Evolutionary conservation across 2,797 vertebrate genomes (phyloP), one percentile per base, ranked within the genome.

Genomic region (Calcarius lapponicus): DNA sequence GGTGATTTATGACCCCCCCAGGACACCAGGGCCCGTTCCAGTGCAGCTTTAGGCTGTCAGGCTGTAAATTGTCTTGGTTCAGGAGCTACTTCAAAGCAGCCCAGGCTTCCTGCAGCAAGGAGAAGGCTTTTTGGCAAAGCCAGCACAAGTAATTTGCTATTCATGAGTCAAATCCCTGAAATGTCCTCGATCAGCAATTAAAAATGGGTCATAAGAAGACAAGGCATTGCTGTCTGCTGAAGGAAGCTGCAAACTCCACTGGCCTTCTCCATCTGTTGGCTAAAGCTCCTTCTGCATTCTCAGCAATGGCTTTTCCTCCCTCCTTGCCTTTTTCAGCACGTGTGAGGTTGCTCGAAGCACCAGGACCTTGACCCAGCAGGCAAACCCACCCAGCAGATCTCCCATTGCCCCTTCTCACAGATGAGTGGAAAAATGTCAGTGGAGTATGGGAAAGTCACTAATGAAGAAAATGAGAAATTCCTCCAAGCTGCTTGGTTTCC

Each of bases 41-140:
- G 22, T 72, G 92, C 90, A 94, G 92, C 96, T 90, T 92, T 93
- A 65, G 92, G 76, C 92, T 95, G 93, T 92, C 95, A 95, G 80
- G 95, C 93, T 94, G 95, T 95, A 96, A 95, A 96, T 95, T 96
- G 96, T 95, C 94, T 69, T 93, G 73, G 54, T 84, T 86, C 83
- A 70, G 93, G 94, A 95, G 94, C 76, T 86, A 76, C 95, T 95
- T 96, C 93, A 96, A 97, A 95, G 96, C 66, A 65, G 51, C 58
- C 60, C 53, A 57, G 70, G 86, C 56, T 88, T 90, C 83, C 90
- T 92, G 92, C 90, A 88, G 93, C 51, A 93, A 95, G 94, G 93
- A 94, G 94, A 95, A 84, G 94, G 83, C 93, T 92, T 86, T 79
- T 53, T 95, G 92, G 94, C 92, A 93, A 88, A 72, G 51, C 32